Percentiles rank a stretch among this genome's conserved stretches.
Evolutionary conservation across 2,888 invertebrate species (phyloP).

Genomic region (Melieria picta): DNA sequence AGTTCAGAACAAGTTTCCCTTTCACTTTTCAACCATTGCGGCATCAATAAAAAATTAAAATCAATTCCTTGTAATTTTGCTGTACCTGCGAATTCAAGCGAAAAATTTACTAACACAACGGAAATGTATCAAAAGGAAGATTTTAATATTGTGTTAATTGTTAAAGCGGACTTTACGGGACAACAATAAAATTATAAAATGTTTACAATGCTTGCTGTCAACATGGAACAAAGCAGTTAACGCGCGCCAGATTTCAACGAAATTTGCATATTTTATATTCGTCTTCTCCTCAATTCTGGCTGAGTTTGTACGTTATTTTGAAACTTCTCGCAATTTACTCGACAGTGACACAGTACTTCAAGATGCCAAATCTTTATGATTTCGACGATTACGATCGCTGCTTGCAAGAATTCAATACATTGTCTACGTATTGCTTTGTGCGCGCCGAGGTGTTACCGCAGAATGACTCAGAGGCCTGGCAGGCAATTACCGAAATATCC

Average conservation of each 20-base stretch:
- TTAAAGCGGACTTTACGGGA: no score
- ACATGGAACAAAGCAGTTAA: no score
- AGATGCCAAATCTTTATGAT: conserved; percentile 61
- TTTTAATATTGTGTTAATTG: no score
- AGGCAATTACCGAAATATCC: conserved; percentile 54
- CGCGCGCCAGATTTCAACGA: background rate
- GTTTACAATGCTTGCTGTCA: no score
- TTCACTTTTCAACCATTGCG: no score
- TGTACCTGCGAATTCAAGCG: no score
- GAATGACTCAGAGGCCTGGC: conserved; percentile 50
- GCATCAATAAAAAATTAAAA: no score
- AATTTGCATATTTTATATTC: conserved; percentile 17
- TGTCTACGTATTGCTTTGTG: conserved; percentile 58
- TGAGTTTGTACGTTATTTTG: conserved; percentile 32
- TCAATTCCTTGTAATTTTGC: no score
- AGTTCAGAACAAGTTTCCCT: no score
- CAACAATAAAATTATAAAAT: no score
- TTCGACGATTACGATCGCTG: conserved; percentile 64
- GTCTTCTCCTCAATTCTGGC: conserved; percentile 25
- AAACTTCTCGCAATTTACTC: background rate
- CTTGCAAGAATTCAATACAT: conserved; percentile 51
- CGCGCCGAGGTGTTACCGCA: conserved; percentile 57
- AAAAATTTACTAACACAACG: no score
- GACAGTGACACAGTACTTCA: conserved; percentile 61
- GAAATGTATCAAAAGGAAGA: no score